Conservation (phyloP, 1,140 invertebrate species). For the Sycophila sp. region DNA sequence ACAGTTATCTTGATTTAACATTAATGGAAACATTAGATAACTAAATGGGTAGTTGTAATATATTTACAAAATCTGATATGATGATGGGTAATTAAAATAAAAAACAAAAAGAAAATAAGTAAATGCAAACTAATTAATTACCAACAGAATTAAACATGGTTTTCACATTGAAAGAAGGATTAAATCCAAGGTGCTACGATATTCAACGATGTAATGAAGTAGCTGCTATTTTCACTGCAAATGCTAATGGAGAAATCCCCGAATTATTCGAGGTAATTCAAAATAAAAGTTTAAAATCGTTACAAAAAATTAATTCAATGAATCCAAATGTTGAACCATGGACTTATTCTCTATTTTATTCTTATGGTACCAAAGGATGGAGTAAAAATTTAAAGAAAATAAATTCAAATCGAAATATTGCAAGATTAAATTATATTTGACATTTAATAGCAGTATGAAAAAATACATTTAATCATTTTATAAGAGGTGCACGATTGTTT, state of each 20-base stretch:
- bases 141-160: no score
- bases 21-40: no score
- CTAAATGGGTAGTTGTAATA: no score
- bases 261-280: constrained; percentile 27
- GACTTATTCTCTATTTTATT: constrained; percentile 27
- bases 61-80: no score
- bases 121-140: no score
- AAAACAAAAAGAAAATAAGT: no score
- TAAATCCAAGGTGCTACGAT: constrained; percentile 7
- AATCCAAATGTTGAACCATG: constrained; percentile 24
- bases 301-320: constrained; percentile 23
- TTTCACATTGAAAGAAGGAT: constrained; percentile 7
- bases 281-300: constrained; percentile 17
- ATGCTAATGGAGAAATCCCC: constrained; percentile 34
- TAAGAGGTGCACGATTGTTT: constrained; percentile 1
- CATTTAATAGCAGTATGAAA: constrained; percentile 3
- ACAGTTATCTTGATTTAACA: no score
- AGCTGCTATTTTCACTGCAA: constrained; percentile 27
- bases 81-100: no score
- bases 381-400: constrained; percentile 2
- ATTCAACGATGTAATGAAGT: constrained; percentile 21
- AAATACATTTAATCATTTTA: constrained; percentile 11
- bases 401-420: background rate
- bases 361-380: constrained; percentile 17
- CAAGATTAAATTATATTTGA: constrained; percentile 2